Percentiles rank a stretch among this genome's conserved stretches.
Conservation (phyloP, 2,113 vertebrate genomes). For the Willisornis vidua region DNA sequence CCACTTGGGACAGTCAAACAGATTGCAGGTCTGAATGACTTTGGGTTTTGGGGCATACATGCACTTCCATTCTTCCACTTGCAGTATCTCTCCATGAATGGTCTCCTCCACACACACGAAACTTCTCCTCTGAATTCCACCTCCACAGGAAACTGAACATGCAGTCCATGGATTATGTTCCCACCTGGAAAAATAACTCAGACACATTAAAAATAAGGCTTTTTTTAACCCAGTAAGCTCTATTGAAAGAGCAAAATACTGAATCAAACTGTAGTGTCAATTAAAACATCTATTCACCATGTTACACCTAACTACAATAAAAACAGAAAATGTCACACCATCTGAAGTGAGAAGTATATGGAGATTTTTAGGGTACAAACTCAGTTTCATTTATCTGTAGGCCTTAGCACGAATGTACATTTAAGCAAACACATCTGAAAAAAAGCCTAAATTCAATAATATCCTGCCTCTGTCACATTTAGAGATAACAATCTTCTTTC, state of each 20-base stretch:
- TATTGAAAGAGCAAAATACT: neutral
- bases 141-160: conserved; percentile 90
- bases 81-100: conserved; percentile 82
- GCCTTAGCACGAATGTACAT: neutral
- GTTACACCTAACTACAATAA: neutral
- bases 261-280: neutral
- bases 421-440: neutral
- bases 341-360: neutral
- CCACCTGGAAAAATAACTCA: conserved; percentile 79
- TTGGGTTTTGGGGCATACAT: conserved; percentile 86
- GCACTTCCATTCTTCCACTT: conserved; percentile 95
- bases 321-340: neutral
- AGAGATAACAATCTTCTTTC: neutral
- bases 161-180: conserved; percentile 94
- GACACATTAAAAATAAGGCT: neutral
- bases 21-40: conserved; percentile 86
- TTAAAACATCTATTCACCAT: neutral
- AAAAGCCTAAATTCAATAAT: neutral
- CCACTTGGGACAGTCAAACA: conserved; percentile 91
- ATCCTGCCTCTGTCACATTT: neutral
- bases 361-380: neutral
- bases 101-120: conserved; percentile 92
- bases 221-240: neutral
- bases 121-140: conserved; percentile 87
- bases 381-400: neutral